A percentile compares a stretch with the other conserved stretches of the same genome.
Evolutionary conservation across 2,888 invertebrate species (phyloP).

Genomic region (Eustalomyia histrio): DNA sequence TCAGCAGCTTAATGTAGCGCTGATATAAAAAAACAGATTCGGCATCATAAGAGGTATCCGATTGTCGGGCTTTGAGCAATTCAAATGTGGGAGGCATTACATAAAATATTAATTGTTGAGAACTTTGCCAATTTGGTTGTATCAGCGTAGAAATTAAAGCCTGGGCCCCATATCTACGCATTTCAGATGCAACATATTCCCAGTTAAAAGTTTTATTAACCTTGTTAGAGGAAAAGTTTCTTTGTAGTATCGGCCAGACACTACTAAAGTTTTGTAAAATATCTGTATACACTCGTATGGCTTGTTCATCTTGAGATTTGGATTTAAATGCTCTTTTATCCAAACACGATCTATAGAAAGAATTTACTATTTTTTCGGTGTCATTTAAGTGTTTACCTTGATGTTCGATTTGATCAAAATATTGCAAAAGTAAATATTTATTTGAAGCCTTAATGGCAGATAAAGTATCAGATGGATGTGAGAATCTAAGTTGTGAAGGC

Average conservation of each 20-base stretch:
- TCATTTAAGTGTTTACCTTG: neutral
- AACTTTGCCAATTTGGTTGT: slow-evolving; percentile 75
- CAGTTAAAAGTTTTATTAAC: slow-evolving; percentile 68
- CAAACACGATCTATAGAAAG: slow-evolving; percentile 72
- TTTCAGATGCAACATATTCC: slow-evolving; percentile 70
- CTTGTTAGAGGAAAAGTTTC: slow-evolving; percentile 46
- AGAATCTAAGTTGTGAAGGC: slow-evolving; percentile 62
- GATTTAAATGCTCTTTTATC: slow-evolving; percentile 54
- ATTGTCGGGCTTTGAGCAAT: slow-evolving; percentile 62
- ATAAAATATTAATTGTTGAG: slow-evolving; percentile 73
- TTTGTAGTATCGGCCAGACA: slow-evolving; percentile 73
- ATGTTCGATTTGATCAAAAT: slow-evolving; percentile 66
- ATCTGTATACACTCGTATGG: slow-evolving; percentile 69
- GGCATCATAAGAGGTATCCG: slow-evolving; percentile 55
- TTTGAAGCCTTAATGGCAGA: slow-evolving; percentile 70
- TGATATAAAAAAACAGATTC: slow-evolving; percentile 71
- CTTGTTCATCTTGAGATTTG: slow-evolving; percentile 47
- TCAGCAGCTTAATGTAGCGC: slow-evolving; percentile 73
- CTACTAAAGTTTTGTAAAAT: slow-evolving; percentile 65
- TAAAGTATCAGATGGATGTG: slow-evolving; percentile 71
- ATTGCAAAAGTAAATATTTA: slow-evolving; percentile 69
- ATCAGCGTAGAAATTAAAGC: slow-evolving; percentile 72
- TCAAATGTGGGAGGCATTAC: slow-evolving; percentile 72
- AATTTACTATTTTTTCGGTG: slow-evolving; percentile 28
- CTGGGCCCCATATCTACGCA: slow-evolving; percentile 73